Evolutionary conservation across 2,797 vertebrate genomes (phyloP).

Genomic region (Ambastaia sidthimunki): DNA sequence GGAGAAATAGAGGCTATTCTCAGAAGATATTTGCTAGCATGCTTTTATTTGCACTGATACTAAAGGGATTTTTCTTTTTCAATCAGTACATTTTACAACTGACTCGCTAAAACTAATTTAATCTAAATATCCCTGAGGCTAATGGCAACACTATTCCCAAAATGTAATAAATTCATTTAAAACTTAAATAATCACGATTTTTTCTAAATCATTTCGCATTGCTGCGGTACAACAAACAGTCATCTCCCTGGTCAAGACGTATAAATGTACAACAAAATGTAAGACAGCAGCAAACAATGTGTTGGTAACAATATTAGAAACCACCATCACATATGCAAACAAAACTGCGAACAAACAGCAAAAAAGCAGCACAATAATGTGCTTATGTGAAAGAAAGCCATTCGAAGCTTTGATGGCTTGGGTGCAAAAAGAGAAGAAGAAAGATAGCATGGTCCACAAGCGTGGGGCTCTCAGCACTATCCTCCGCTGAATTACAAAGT

Average conservation of each 20-base stretch:
- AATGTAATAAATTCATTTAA: slow-evolving; percentile 25
- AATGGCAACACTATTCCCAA: background rate
- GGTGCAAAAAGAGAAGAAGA: slow-evolving; percentile 43
- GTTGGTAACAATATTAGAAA: slow-evolving; percentile 57
- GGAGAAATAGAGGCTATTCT: background rate
- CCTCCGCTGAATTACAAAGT: slow-evolving; percentile 78
- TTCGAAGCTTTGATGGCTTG: slow-evolving; percentile 69
- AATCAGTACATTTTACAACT: slow-evolving; percentile 20
- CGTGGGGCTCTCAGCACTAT: slow-evolving; percentile 71
- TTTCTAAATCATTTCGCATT: background rate
- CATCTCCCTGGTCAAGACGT: background rate
- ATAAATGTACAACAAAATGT: slow-evolving; percentile 2
- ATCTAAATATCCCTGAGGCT: slow-evolving; percentile 29
- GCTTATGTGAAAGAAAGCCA: slow-evolving; percentile 64
- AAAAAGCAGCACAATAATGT: slow-evolving; percentile 55
- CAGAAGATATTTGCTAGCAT: slow-evolving; percentile 6
- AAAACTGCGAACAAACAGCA: slow-evolving; percentile 62
- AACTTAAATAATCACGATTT: background rate
- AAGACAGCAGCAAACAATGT: slow-evolving; percentile 48
- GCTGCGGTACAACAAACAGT: background rate
- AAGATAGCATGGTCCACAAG: slow-evolving; percentile 65
- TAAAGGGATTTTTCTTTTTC: background rate
- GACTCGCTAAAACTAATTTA: slow-evolving; percentile 23
- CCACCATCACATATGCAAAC: slow-evolving; percentile 59
- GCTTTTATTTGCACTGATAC: slow-evolving; percentile 14